Evolutionary conservation across 2,888 invertebrate species (phyloP).

Genomic region (Elysia crispata): DNA sequence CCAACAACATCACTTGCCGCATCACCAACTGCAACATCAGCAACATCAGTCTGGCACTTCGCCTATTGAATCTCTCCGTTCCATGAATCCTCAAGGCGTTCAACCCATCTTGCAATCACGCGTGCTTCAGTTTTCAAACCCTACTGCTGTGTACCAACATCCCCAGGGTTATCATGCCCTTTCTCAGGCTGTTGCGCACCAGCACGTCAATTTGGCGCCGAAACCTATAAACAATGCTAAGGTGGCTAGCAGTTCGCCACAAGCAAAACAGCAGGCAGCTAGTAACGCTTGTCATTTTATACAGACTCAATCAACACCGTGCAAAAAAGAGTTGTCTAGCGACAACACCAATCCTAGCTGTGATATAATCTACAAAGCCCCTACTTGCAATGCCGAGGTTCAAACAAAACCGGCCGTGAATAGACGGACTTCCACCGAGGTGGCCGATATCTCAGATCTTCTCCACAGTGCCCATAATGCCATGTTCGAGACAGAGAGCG

Average conservation of each 20-base stretch:
- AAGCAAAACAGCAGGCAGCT: not conserved
- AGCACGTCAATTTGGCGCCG: too few species aligned
- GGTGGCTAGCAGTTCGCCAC: not conserved
- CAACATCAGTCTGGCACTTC: not conserved
- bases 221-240: too few species aligned
- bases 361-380: slow-evolving; percentile 22
- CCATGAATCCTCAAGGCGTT: slow-evolving; percentile 33
- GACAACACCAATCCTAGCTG: slow-evolving; percentile 10
- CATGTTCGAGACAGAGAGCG: slow-evolving; percentile 38
- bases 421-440: slow-evolving; percentile 14
- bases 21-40: slow-evolving; percentile 6
- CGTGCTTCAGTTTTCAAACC: slow-evolving; percentile 12
- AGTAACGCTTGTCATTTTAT: not conserved
- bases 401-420: not conserved
- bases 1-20: not conserved
- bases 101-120: slow-evolving; percentile 20
- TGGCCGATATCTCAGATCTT: slow-evolving; percentile 42
- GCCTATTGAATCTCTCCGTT: slow-evolving; percentile 12
- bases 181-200: too few species aligned
- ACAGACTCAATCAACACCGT: slow-evolving; percentile 12
- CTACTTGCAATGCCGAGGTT: not conserved
- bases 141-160: not conserved
- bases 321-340: slow-evolving; percentile 22
- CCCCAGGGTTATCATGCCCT: not conserved
- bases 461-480: slow-evolving; percentile 46